These are phyloP conservation scores for Gambelia wislizenii DNA, from an alignment of 2,797 vertebrate species.

Conservation along the genomic window DNA sequence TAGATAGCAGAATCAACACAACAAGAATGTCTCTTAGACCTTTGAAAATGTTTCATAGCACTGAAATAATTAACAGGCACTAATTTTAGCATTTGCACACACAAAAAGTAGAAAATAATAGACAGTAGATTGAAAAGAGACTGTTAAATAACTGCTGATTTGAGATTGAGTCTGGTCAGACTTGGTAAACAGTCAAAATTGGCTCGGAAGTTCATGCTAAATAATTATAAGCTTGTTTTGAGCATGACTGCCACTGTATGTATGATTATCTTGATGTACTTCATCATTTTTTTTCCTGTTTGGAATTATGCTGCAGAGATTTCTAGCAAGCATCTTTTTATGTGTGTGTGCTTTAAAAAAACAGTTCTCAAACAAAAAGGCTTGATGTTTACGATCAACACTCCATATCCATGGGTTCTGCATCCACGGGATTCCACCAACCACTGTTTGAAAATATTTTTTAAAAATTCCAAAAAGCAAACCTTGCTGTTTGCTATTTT, in stretches of 20 bases:
- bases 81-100: constrained; percentile 6
- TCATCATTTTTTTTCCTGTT: background rate
- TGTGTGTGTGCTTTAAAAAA: background rate
- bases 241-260: background rate
- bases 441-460: no score
- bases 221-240: background rate
- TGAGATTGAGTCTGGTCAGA: background rate
- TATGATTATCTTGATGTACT: background rate
- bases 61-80: constrained; percentile 32
- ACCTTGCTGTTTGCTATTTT: no score
- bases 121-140: background rate
- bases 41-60: background rate
- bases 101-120: background rate
- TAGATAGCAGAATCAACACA: background rate
- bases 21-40: constrained; percentile 12
- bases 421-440: no score
- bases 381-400: background rate
- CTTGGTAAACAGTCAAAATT: background rate
- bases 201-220: background rate
- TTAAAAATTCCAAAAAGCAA: no score
- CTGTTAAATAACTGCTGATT: background rate
- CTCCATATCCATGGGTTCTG: no score
- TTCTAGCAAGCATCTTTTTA: constrained; percentile 21
- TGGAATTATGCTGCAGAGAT: background rate
- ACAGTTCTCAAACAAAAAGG: constrained; percentile 1